Percentiles rank a stretch among this genome's conserved stretches.
Conservation (phyloP, 2,888 invertebrate species). For the Leptogaster cylindrica region DNA sequence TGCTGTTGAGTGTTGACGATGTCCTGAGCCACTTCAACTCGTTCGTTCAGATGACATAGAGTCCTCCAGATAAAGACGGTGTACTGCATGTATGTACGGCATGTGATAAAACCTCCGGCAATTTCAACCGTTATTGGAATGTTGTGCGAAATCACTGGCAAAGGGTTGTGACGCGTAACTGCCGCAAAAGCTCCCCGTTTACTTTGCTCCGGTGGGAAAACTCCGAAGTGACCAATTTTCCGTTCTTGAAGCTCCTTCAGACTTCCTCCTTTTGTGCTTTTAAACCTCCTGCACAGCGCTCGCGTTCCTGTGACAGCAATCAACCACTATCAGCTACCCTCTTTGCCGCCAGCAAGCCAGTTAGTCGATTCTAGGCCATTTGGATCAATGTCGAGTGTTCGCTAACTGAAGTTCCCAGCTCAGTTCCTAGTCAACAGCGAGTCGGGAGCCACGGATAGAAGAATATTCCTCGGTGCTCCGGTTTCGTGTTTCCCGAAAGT, state of each 20-base stretch:
- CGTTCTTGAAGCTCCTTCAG: background rate
- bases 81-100: too few relatives aligned
- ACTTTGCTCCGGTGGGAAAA: background rate
- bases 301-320: background rate
- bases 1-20: too few relatives aligned
- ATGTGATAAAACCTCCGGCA: too few relatives aligned
- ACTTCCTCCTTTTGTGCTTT: constrained; percentile 19
- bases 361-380: constrained; percentile 35
- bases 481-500: constrained; percentile 21
- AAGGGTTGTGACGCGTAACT: constrained; percentile 18
- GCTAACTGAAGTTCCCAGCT: constrained; percentile 10
- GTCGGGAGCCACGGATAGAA: background rate
- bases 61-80: too few relatives aligned
- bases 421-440: constrained; percentile 36
- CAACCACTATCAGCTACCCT: background rate
- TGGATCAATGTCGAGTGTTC: background rate
- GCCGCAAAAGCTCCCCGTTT: constrained; percentile 21
- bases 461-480: constrained; percentile 2
- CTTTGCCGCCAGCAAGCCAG: constrained; percentile 9
- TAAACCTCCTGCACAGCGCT: constrained; percentile 30
- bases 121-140: too few relatives aligned
- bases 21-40: too few relatives aligned
- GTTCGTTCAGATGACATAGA: too few relatives aligned
- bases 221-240: constrained; percentile 19
- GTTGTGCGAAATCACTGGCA: constrained; percentile 9